Base-by-base conservation (phyloP, 2,797 vertebrate species). In the Cottoperca gobio region DNA sequence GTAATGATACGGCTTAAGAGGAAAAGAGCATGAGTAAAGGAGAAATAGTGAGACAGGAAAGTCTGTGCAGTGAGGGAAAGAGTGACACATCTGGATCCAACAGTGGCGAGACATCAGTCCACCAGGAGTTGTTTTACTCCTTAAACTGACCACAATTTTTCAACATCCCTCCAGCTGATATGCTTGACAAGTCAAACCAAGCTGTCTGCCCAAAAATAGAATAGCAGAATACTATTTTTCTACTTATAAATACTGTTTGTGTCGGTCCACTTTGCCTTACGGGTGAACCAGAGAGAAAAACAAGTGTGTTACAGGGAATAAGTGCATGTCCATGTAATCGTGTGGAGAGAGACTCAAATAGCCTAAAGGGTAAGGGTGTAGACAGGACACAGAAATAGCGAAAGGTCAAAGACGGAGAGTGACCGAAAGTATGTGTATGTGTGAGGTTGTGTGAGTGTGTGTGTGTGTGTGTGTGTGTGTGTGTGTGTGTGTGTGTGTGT, bases 341-440 rank as follows among this genome's bases (percentile, higher is more conserved):
- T 58, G 59, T 57, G 58, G 46, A 75, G 66, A 59, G 35, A 59
- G 64, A 68, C 60, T 66, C 40, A 73, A 65, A 31, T 40, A 81
- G 71, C 83, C 70, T 43, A 17, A 42, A 62, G 73, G 55, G 53
- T 46, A 6, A 13, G 61, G n/a, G 40, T 73, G 45, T 54, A 43
- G 33, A 72, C 70, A 39, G 39, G 57, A 70, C 76, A 73, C 24
- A 21, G 46, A 46, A 59, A 50, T 12, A 58, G 60, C 52, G 54
- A 78, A 85, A 81, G 79, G 80, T 81, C 77, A 83, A 76, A 81
- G 66, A 67, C n/a, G 23, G 54, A 77, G 46, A 79, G 59, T 70
- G 61, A 73, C 67, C 23, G 8, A 46, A 40, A 35, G 23, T 49
- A 1, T 48, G 23, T 54, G 50, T 31, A 14, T 0, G 12, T 40